Base-by-base conservation (phyloP, 2,888 invertebrate genomes). In the Cryptosula pallasiana region DNA sequence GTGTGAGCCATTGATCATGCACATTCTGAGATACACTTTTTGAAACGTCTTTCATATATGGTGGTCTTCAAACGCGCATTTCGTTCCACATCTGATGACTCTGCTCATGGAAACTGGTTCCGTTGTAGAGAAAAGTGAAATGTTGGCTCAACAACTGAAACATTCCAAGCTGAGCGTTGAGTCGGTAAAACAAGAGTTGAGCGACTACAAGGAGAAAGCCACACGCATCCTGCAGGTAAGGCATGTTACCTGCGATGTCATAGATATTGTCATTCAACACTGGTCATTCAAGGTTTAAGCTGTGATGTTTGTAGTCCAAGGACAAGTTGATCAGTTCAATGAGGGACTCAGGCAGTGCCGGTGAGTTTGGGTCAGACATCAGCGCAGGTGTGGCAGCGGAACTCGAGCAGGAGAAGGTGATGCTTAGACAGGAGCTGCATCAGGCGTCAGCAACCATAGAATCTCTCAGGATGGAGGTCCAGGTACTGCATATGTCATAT, bases 181-280 rank as follows among this genome's bases (percentile, higher is more conserved):
- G 27, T 78, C 82, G 29, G 81, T 85, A 27, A 84, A 85, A 76
- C 85, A 83, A 76, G 92, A 93, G 80, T 87, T 92, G 78, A 88
- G 90, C 72, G 90, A 91, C 72, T 92, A 93, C 83, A 90, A 91
- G 77, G 88, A 89, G n/a, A 90, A 92, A 79, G 92, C 92, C 0
- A 89, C 91, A 78, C 88, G 89, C 75, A 91, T 92, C 73, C 84
- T 93, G 9, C 90, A 90, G 82, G 90, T 90, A n/a, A n/a, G n/a
- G n/a, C n/a, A n/a, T n/a, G n/a, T n/a, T n/a, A n/a, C n/a, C n/a
- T n/a, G n/a, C n/a, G n/a, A n/a, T n/a, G n/a, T n/a, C n/a, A n/a
- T n/a, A n/a, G n/a, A n/a, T n/a, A n/a, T n/a, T n/a, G n/a, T n/a
- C n/a, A n/a, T n/a, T n/a, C n/a, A n/a, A n/a, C n/a, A n/a, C n/a